phyloP scores from a whole-genome alignment of 2,797 vertebrate genomes.

The Holocentrus rufus region DNA sequence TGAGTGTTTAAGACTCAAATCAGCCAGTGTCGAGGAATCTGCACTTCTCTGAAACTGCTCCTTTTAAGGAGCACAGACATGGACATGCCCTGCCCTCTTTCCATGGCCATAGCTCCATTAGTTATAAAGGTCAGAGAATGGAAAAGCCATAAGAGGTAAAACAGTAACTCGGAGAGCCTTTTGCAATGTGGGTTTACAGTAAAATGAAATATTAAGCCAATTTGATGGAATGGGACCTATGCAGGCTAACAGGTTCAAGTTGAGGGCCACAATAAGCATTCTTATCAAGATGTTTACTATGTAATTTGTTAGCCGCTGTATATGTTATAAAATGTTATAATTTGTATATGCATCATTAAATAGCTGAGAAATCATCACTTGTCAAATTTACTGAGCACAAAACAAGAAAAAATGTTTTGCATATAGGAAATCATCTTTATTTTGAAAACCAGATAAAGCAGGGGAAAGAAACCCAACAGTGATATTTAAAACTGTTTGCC shows the following conservation, averaged over 20 bases:
- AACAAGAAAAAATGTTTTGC: constrained; percentile 53
- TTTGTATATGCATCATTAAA: constrained; percentile 11
- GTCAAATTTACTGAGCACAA: constrained; percentile 18
- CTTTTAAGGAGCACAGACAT: constrained; percentile 70
- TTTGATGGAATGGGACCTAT: constrained; percentile 15
- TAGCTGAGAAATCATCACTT: not conserved
- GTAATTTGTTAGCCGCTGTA: constrained; percentile 4
- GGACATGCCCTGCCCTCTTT: constrained; percentile 32
- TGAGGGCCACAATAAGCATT: not conserved
- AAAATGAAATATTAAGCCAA: constrained; percentile 46
- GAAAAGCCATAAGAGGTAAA: constrained; percentile 61
- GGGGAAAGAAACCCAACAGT: constrained; percentile 69
- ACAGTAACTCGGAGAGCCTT: constrained; percentile 10
- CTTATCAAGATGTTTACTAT: constrained; percentile 13
- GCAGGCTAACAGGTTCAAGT: not conserved
- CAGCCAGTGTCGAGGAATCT: constrained; percentile 36
- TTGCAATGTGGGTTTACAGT: constrained; percentile 37
- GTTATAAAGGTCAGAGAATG: constrained; percentile 59
- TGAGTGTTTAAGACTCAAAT: constrained; percentile 27
- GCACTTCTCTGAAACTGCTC: constrained; percentile 52
- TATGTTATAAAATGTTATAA: constrained; percentile 17
- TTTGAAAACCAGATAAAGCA: constrained; percentile 78
- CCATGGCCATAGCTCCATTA: constrained; percentile 22
- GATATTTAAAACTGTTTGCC: constrained; percentile 68
- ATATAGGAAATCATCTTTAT: constrained; percentile 81